Conservation (phyloP, 1,140 invertebrate genomes). For the Uloborus diversus region DNA sequence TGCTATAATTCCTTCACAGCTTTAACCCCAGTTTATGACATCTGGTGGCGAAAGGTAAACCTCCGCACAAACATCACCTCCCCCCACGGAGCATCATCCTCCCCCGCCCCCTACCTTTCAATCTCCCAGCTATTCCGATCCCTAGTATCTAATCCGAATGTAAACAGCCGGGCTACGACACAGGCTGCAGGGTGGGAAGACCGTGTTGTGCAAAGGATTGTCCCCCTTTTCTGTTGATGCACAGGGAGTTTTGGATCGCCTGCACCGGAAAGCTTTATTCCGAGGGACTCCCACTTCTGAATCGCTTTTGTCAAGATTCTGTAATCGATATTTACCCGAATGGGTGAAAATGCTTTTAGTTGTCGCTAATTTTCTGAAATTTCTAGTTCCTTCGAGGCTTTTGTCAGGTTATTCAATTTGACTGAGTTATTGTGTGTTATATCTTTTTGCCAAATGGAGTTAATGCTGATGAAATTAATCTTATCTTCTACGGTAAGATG, state of each 20-base stretch:
- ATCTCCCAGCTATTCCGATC: neutral
- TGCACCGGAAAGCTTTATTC: neutral
- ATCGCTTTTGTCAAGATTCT: neutral
- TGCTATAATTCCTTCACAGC: slow-evolving; percentile 26
- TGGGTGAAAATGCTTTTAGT: too few relatives aligned
- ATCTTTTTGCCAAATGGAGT: too few relatives aligned
- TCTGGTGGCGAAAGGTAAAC: slow-evolving; percentile 49
- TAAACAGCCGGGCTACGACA: slow-evolving; percentile 23
- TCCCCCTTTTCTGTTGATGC: neutral
- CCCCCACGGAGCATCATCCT: neutral
- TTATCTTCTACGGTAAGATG: too few relatives aligned
- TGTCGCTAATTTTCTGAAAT: too few relatives aligned
- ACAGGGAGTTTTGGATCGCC: neutral
- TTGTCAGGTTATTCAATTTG: too few relatives aligned
- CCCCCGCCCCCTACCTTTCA: neutral
- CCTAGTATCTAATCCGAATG: slow-evolving; percentile 42
- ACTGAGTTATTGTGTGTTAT: too few relatives aligned
- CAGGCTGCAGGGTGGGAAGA: neutral
- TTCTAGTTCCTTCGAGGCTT: too few relatives aligned
- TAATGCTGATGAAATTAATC: too few relatives aligned
- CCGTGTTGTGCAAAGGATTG: neutral
- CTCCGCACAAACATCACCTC: neutral
- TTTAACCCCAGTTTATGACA: slow-evolving; percentile 45
- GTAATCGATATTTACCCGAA: neutral
- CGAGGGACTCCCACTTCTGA: neutral